Evolutionary conservation across 2,797 vertebrate genomes (phyloP).

Genomic region (Acanthornis magna): DNA sequence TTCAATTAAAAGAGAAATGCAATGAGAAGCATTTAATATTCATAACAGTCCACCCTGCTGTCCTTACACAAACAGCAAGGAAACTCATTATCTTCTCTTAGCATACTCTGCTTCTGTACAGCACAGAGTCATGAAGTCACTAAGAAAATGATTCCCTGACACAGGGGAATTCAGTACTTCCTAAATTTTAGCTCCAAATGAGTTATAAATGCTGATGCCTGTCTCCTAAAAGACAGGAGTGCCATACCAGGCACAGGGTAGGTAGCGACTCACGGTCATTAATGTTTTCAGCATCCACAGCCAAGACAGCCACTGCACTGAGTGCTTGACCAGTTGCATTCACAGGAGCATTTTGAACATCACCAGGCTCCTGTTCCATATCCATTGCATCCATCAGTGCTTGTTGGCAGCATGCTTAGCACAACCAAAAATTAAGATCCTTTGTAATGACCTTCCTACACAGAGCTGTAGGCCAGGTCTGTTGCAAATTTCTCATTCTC

Average conservation of each 20-base stretch:
- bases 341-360: background rate
- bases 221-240: background rate
- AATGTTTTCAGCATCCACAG: accelerated
- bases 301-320: background rate
- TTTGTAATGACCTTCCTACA: background rate
- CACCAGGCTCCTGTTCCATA: accelerated
- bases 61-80: background rate
- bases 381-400: accelerated
- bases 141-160: background rate
- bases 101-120: background rate
- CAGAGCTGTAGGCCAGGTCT: background rate
- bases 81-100: background rate
- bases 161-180: background rate
- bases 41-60: background rate
- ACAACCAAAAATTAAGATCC: background rate
- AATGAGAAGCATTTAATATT: background rate
- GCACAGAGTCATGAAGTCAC: background rate
- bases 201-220: background rate
- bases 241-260: background rate
- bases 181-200: background rate
- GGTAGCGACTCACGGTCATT: accelerated
- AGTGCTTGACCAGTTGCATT: background rate
- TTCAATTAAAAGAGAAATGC: background rate
- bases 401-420: background rate
- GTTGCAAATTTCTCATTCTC: background rate